Percentiles rank a stretch among this genome's conserved stretches.
Conservation (phyloP, 2,113 vertebrate species). For the Empidonax alnorum region DNA sequence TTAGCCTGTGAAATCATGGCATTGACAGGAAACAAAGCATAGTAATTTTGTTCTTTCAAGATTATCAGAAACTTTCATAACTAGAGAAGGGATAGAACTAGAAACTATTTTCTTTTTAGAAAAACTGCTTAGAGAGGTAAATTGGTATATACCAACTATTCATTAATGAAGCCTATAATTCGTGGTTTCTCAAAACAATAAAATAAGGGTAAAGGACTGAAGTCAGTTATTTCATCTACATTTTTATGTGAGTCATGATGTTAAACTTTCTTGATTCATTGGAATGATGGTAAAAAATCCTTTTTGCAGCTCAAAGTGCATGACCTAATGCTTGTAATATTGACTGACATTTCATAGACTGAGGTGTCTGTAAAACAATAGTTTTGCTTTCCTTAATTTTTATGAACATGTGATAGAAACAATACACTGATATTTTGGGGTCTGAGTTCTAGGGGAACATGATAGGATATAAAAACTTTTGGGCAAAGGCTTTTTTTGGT, state of each 20-base stretch:
- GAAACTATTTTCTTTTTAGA: background rate
- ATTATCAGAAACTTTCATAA: background rate
- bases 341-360: background rate
- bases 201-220: background rate
- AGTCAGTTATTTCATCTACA: background rate
- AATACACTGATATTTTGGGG: background rate
- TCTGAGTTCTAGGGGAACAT: background rate
- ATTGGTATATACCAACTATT: background rate
- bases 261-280: background rate
- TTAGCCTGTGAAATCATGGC: background rate
- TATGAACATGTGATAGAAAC: background rate
- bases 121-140: background rate
- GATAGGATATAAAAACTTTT: fast-evolving
- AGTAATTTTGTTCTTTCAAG: background rate
- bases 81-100: background rate
- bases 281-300: background rate
- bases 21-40: background rate
- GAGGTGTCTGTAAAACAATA: background rate
- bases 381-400: background rate
- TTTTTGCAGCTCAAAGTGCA: background rate
- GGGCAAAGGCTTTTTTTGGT: background rate
- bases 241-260: background rate
- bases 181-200: background rate
- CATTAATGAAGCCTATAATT: background rate
- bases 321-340: background rate